Base-by-base conservation (phyloP, 2,113 vertebrate species). In the Pelobates fuscus region DNA sequence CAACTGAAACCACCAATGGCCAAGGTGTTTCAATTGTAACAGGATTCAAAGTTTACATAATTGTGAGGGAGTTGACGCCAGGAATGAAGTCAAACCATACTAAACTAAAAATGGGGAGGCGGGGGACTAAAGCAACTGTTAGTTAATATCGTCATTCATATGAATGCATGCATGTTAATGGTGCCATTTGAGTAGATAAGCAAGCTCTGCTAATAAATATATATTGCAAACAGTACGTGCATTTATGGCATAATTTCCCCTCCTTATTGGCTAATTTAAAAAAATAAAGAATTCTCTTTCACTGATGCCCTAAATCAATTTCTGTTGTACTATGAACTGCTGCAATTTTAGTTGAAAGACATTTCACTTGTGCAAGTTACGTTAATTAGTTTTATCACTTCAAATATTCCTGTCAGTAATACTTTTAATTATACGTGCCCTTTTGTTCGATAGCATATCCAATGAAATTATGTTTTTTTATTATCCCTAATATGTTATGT, bases 341-440 rank as follows among this genome's bases (percentile, higher is more conserved):
- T 21, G 27, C 21, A 68, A 68, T 57, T 60, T 24, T 55, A 58
- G 5, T 49, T 24, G 25, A 68, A 77, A 18, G 27, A 67, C 18
- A 59, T 68, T 67, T 52, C 30, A 25, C 43, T 77, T 43, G 8
- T 37, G 15, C 41, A 62, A 37, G 70, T 72, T 72, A 68, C 54
- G 67, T 61, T 77, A 77, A 77, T 77, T 77, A 68, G 73, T 68
- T 77, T 68, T 77, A 77, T 68, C 68, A 68, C 32, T 46, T 61
- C 67, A 66, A 58, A 61, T 77, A 77, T 77, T 61, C 54, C 55
- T 77, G 37, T 60, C 55, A 77, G 37, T 37, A 77, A 66, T 43
- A 61, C 73, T 61, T 77, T 77, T 77, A 77, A 77, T 77, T 77
- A 77, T 77, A 68, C 64, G 67, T 77, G 73, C 54, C 73, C 73